Base-by-base conservation (phyloP, 2,888 invertebrate genomes). In the Megalurothrips usitatus region DNA sequence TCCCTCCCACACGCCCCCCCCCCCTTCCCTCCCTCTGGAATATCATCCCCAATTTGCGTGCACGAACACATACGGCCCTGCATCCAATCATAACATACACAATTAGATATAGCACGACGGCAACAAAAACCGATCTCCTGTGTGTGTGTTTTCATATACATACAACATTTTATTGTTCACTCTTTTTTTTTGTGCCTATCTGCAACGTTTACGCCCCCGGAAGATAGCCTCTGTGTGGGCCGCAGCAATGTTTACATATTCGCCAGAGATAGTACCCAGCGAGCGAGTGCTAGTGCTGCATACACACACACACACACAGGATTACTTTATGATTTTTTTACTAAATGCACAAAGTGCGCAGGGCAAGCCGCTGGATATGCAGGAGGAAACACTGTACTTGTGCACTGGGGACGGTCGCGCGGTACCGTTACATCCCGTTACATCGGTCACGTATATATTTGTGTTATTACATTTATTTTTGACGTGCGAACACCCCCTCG, bases 1-100 rank as follows among this genome's bases (percentile, higher is more conserved):
- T 84, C 83, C 84, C 83, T 83, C 83, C 83, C 82, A 83, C 82
- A 81, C 80, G 81, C 43, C 79, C 82, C 79, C 81, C 23, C 81
- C 63, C 79, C 79, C 81, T 81, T 81, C 82, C 58, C 82, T 79
- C 82, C 81, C 81, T 83, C 82, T 82, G 34, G 6, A 2, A 43
- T 43, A 43, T 43, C 34, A 43, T 43, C 34, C 34, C 34, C 34
- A 43, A 43, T 43, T 43, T 43, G 34, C 34, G 34, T 43, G 34
- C 34, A 43, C 34, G 34, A 43, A 43, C 34, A 43, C 34, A 43
- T 43, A 43, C 34, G 34, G 34, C 34, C 34, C 34, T 28, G 19
- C 48, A 8, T 23, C 68, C 68, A 68, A 68, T 68, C 68, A 68
- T 23, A 68, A 68, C 68, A 68, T 23, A 68, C 68, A 68, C 68